A percentile compares a stretch with the other conserved stretches of the same genome.
Conservation (phyloP, 2,888 invertebrate species). For the Liposcelis brunnea region DNA sequence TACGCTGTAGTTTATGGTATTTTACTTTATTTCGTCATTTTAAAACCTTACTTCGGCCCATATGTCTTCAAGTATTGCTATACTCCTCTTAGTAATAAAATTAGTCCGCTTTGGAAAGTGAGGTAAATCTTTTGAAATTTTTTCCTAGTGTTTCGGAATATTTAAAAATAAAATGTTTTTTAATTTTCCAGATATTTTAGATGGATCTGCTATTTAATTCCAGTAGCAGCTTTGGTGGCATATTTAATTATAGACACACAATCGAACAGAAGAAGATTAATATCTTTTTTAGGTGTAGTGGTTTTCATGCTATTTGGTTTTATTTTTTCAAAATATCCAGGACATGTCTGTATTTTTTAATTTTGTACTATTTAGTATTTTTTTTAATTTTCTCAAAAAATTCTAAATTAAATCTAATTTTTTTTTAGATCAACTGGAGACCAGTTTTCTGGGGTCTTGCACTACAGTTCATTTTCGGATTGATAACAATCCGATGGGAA, state of each 20-base stretch:
- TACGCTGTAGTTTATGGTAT: slow-evolving; percentile 39
- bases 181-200: too few relatives aligned
- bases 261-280: slow-evolving; percentile 34
- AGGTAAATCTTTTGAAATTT: too few relatives aligned
- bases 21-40: slow-evolving; percentile 41
- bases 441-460: slow-evolving; percentile 62
- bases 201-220: slow-evolving; percentile 20
- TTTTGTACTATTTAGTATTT: not conserved
- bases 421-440: slow-evolving; percentile 51
- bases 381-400: slow-evolving; percentile 10
- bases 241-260: slow-evolving; percentile 48
- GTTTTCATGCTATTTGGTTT: slow-evolving; percentile 45
- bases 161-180: slow-evolving; percentile 1
- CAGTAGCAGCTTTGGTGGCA: slow-evolving; percentile 33
- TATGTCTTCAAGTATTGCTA: too few relatives aligned
- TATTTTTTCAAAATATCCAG: slow-evolving; percentile 40
- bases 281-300: slow-evolving; percentile 48
- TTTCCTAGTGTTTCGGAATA: not conserved
- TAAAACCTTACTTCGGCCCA: slow-evolving; percentile 30
- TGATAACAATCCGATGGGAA: slow-evolving; percentile 72
- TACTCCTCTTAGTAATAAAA: slow-evolving; percentile 20
- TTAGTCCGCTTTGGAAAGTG: not conserved
- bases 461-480: slow-evolving; percentile 68
- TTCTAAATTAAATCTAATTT: slow-evolving; percentile 13
- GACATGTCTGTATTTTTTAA: slow-evolving; percentile 24